Base-by-base conservation (phyloP, 2,888 invertebrate genomes). In the Macrophya alboannulata region DNA sequence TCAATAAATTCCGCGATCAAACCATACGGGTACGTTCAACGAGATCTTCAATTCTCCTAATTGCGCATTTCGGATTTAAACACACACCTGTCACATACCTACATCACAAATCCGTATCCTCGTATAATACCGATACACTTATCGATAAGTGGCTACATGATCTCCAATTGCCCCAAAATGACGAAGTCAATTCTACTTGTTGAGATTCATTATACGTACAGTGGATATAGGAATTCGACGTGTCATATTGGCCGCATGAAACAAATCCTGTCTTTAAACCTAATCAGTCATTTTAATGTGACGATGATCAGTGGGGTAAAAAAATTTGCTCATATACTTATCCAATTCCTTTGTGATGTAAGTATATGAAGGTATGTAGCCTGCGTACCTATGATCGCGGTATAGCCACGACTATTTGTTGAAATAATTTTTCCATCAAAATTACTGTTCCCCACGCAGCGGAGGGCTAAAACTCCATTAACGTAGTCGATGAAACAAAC, bases 401-500 rank as follows among this genome's bases (percentile, higher is more conserved):
- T 21, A 21, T 81, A 62, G 6, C 8, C 12, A 37, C 68, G 37
- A 68, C 10, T 51, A 17, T 17, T 51, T 4, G 37, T 62, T 74
- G 72, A 12, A 37, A 79, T 79, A 59, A 81, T 81, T 81, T 43
- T 3, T 81, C 43, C 17, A 40, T 10, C n/a, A 21, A 62, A 59
- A 81, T 81, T 62, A 25, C 21, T 21, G 21, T 43, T 10, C 62
- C 40, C 21, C 40, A 62, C 40, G 81, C 62, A 62, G 77, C 31
- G 21, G 62, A 81, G 59, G 62, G 62, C 62, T 62, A 51, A 81
- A 62, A 62, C 59, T 81, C 81, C 81, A 81, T 81, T 81, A 15
- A n/a, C 21, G 43, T 43, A 81, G 59, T 81, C 81, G 81, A 59
- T 59, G 81, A 81, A 81, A 40, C 81, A 62, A 81, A 59, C 81